Base-by-base conservation (phyloP, 2,113 vertebrate species). In the Chelonoidis abingdonii region DNA sequence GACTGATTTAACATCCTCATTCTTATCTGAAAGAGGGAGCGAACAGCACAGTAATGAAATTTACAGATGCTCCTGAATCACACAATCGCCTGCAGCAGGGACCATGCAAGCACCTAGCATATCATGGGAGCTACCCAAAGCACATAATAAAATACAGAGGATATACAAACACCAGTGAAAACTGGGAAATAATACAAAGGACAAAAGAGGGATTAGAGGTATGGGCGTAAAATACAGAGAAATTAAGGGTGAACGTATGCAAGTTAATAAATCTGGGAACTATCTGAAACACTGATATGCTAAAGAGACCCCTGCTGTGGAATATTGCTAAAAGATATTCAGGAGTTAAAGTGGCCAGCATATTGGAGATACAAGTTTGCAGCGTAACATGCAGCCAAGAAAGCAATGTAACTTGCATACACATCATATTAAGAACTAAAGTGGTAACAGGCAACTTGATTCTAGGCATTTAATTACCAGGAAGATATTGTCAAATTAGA, bases 371-470 rank as follows among this genome's bases (percentile, higher is more conserved):
- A 41, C 38, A 62, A 0, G n/a, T 10, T 24, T 3, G 38, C 3
- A 24, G 0, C 5, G 24, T 0, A 57, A 49, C 0, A 41, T 17
- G 35, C 0, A 2, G 56, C 41, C 54, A 13, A 10, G 65, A 13
- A 86, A 75, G 49, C 50, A 75, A 65, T 0, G 0, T 2, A 35
- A 2, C 0, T 52, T 7, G 59, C 78, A 65, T 69, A 78, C 59
- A 80, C 29, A 3, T 5, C 49, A 79, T 47, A 35, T 0, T 0
- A 53, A 72, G 72, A 38, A 91, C 47, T 44, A 44, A 93, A 31
- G 29, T 22, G 7, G 80, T 10, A 41, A 25, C 3, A 72, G 54
- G 10, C 86, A 84, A 49, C 80, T 82, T 22, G 83, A n/a, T 10
- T 24, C 12, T 59, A 94, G 59, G 29, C 85, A 82, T 4, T 22